These are phyloP conservation scores for Axea sp. DNA, from an alignment of 2,888 invertebrate genomes.

Conservation along the genomic window DNA sequence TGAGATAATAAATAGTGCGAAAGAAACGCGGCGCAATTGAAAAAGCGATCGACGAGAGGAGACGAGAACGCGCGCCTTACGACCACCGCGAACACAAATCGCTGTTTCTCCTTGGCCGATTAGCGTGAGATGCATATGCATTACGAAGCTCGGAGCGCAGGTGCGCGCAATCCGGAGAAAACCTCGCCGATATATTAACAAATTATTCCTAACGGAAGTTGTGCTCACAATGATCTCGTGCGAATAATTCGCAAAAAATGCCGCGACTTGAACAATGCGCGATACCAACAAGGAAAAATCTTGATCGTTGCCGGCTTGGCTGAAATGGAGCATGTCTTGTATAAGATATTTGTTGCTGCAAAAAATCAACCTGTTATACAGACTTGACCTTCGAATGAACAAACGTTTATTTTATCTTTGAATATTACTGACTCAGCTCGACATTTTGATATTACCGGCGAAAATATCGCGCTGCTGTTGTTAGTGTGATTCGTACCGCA, in stretches of 20 bases:
- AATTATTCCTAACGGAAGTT: slow-evolving; percentile 61
- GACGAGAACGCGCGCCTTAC: slow-evolving; percentile 32
- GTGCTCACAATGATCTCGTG: slow-evolving; percentile 42
- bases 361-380: slow-evolving; percentile 32
- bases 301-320: slow-evolving; percentile 21
- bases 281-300: slow-evolving; percentile 36
- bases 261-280: slow-evolving; percentile 15
- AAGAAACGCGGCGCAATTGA: slow-evolving; percentile 45
- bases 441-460: too few species aligned
- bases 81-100: slow-evolving; percentile 50
- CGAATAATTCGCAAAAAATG: slow-evolving; percentile 42
- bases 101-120: slow-evolving; percentile 62
- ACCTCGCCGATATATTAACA: slow-evolving; percentile 51
- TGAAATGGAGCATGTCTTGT: slow-evolving; percentile 48
- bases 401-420: slow-evolving; percentile 36
- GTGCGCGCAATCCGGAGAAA: slow-evolving; percentile 41
- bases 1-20: slow-evolving; percentile 41
- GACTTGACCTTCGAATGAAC: slow-evolving; percentile 50
- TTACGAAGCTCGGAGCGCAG: slow-evolving; percentile 33
- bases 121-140: slow-evolving; percentile 55
- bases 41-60: slow-evolving; percentile 51
- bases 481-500: too few species aligned
- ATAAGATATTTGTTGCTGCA: slow-evolving; percentile 4
- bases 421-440: slow-evolving; percentile 8
- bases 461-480: too few species aligned